Evolutionary conservation across 2,113 vertebrate genomes (phyloP), one percentile per base, ranked within the genome.

Genomic region (Phasianus colchicus): DNA sequence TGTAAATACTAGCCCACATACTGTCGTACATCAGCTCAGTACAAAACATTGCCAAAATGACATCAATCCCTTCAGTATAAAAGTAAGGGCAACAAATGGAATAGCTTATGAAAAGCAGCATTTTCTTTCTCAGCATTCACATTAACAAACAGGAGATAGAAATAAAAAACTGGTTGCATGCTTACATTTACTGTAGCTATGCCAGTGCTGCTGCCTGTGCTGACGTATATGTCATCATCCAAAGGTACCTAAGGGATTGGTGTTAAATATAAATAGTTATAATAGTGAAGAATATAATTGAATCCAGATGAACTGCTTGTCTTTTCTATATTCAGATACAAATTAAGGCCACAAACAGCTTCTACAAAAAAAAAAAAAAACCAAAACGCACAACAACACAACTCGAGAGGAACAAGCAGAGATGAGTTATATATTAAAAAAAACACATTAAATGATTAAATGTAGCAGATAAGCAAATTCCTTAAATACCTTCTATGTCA

Each of bases 151-250:
- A 4, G 61, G 43, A 84, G 45, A 72, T 47, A 64, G 30, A 4
- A 45, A 24, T 1, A 50, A 70, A 69, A 15, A 17, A 9, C 2
- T 27, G 21, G 9, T 20, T 72, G 64, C 42, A 40, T 29, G 94
- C 99, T 97, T 93, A 99, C 99, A 89, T 98, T 98, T 45, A 98
- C 98, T 13, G 97, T 98, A 19, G 99, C 99, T 95, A 99, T 94
- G 8, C 99, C 99, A 22, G 34, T 97, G 91, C 97, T 98, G 29
- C 95, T 97, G 36, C 98, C 98, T 6, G 98, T 99, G 82, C 95
- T 98, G 42, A 99, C 90, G 1, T 95, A 92, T 3, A 99, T 95
- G 89, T 98, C 97, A 52, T 98, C 98, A 2, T 93, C 57, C 89
- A 98, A 67, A 80, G 97, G 96, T 9, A 88, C 89, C 98, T 98